Base-by-base conservation (phyloP, 2,113 vertebrate species). In the Lampris megalopsis region DNA sequence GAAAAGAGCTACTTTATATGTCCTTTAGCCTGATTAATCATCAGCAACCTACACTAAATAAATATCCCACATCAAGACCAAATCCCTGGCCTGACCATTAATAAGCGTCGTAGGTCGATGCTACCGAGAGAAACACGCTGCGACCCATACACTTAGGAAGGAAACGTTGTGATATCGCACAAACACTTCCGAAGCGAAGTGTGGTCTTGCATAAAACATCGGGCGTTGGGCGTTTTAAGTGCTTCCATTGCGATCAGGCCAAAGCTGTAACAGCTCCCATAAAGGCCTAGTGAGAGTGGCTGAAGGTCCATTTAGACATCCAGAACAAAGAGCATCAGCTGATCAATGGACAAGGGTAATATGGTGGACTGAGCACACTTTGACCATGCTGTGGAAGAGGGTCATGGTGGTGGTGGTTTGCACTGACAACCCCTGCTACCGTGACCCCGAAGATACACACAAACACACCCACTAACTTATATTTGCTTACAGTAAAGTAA, bases 201-300 rank as follows among this genome's bases (percentile, higher is more conserved):
- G 43, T 83, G 85, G 78, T 88, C 74, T 67, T 90, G 90, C 87
- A 90, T 93, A 86, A 92, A 91, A 89, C 90, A 93, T 91, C 86
- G 86, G 77, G 10, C 73, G 64, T 43, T 76, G 87, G 88, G 73
- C 80, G 82, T 84, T 86, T 84, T 92, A 92, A 93, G 87, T 91
- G 92, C 90, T 85, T 73, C 87, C 82, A 83, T 89, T 90, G 88
- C 90, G 85, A 92, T 90, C 84, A 88, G 85, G 63, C 86, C 68
- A 64, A 73, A 81, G 83, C 86, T 77, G 71, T 88, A 91, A 85
- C 80, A 71, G 82, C 83, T 64, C 66, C 73, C 79, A 83, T 88
- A 87, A 87, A 81, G 84, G 80, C 69, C 77, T 75, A 73, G 59
- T 62, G 86, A 82, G 85, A 88, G 89, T 77, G 75, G 79, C 84